These are phyloP conservation scores for Myodes glareolus DNA, from an alignment of 2,113 vertebrate species.

Conservation along the genomic window DNA sequence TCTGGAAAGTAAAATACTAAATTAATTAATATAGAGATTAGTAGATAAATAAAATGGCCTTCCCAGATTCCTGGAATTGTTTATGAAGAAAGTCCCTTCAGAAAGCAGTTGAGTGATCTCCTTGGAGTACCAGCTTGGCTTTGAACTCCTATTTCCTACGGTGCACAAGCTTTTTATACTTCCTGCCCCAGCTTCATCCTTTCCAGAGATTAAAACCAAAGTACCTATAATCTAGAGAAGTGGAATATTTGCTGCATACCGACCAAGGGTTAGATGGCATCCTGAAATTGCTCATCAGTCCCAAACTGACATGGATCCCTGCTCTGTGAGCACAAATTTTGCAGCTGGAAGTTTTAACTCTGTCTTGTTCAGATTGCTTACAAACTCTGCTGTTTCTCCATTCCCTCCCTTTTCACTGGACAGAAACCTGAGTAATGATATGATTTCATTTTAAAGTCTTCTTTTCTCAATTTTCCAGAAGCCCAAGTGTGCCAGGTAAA, in stretches of 20 bases:
- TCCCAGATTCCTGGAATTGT: not conserved
- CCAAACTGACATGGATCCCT: not conserved
- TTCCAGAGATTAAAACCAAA: not conserved
- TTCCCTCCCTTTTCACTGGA: not conserved
- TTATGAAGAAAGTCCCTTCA: not conserved
- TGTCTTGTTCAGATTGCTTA: not conserved
- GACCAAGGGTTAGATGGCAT: not conserved
- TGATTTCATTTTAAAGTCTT: constrained; percentile 22
- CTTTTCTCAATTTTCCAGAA: not conserved
- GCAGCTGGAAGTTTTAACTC: not conserved
- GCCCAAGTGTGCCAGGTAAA: not conserved
- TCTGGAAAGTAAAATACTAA: not conserved
- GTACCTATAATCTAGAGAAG: not conserved
- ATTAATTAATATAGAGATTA: not conserved
- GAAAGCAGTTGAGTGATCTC: not conserved
- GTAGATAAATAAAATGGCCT: not conserved
- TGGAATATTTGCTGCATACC: not conserved
- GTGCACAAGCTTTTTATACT: not conserved
- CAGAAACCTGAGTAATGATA: not conserved
- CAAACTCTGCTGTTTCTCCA: not conserved
- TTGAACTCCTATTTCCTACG: not conserved
- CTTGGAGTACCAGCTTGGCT: not conserved
- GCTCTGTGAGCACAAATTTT: not conserved
- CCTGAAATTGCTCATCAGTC: not conserved
- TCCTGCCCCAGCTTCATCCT: not conserved